phyloP scores from a whole-genome alignment of 2,888 invertebrate species.

The Drepanosiphum platanoidis region DNA sequence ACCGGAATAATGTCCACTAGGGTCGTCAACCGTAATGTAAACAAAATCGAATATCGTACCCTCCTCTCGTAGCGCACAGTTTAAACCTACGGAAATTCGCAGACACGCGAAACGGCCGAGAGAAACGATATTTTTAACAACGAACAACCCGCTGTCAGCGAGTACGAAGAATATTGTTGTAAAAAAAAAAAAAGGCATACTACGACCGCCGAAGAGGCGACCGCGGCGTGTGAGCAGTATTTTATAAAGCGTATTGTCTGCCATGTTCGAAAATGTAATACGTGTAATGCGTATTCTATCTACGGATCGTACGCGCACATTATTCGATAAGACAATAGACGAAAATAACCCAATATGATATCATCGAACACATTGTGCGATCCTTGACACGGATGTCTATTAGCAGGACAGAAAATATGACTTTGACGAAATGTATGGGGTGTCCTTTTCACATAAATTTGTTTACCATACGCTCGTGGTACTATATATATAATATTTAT shows the following conservation, averaged over 20 bases:
- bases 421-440: conserved; percentile 35
- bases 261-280: not conserved
- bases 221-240: not conserved
- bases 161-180: not conserved
- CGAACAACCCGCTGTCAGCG: not conserved
- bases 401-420: conserved; percentile 10
- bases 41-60: not conserved
- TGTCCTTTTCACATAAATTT: conserved; percentile 23
- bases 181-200: not conserved
- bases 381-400: conserved; percentile 50
- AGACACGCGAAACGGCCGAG: not conserved
- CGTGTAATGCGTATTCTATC: not conserved
- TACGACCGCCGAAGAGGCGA: not conserved
- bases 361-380: conserved; percentile 26
- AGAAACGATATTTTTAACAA: not conserved
- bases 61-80: too few species aligned
- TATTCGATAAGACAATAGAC: conserved; percentile 32
- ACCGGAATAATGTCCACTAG: not conserved
- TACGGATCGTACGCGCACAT: not conserved
- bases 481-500: not conserved
- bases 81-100: too few species aligned
- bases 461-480: not conserved
- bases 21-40: conserved; percentile 26
- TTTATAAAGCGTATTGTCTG: conserved; percentile 16
- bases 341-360: conserved; percentile 32